Conservation (phyloP, 2,888 invertebrate genomes). For the Euclidia mi region DNA sequence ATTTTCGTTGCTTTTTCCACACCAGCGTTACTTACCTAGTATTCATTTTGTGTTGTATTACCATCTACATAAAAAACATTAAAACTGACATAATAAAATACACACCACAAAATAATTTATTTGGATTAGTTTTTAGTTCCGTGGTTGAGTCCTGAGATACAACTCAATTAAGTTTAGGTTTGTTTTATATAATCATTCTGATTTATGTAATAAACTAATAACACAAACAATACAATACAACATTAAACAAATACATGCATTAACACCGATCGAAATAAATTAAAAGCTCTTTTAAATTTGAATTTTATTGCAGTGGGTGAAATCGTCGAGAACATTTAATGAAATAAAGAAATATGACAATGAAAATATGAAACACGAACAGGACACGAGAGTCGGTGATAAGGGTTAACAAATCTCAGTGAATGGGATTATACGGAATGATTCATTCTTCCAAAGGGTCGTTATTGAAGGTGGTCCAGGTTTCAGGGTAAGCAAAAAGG, state of each 20-base stretch:
- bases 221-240: constrained; percentile 60
- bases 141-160: too few relatives aligned
- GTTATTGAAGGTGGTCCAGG: constrained; percentile 62
- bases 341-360: constrained; percentile 40
- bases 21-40: constrained; percentile 7
- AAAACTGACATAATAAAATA: background rate
- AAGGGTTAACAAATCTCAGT: constrained; percentile 51
- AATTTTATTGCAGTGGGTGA: constrained; percentile 39
- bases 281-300: constrained; percentile 37
- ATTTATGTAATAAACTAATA: constrained; percentile 28
- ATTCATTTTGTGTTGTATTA: background rate
- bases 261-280: constrained; percentile 36
- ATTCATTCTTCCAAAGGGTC: constrained; percentile 62
- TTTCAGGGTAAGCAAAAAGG: constrained; percentile 67
- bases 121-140: background rate
- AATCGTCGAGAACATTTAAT: constrained; percentile 33
- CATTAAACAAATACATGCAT: constrained; percentile 55
- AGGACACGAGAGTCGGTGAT: constrained; percentile 32
- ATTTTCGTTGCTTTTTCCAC: background rate
- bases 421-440: constrained; percentile 43
- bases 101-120: background rate
- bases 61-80: background rate
- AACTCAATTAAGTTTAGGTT: background rate
- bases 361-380: constrained; percentile 36
- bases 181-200: constrained; percentile 9